Conservation (phyloP, 2,797 vertebrate species). For the Psittacula echo region DNA sequence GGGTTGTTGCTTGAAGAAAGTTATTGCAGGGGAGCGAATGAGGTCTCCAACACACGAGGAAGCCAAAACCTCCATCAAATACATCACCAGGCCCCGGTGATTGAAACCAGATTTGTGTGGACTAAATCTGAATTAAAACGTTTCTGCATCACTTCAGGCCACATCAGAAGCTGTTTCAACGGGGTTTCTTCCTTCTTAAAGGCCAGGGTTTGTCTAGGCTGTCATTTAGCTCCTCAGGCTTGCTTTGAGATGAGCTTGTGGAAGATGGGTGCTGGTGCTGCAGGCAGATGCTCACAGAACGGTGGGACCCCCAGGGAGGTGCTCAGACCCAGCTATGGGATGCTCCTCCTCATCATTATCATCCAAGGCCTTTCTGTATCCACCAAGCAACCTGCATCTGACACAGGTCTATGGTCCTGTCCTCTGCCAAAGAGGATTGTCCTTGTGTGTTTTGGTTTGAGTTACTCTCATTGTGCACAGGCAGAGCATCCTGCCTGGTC, state of each 20-base stretch:
- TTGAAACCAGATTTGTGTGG: neutral
- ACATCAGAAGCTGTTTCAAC: neutral
- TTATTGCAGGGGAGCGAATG: neutral
- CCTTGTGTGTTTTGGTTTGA: neutral
- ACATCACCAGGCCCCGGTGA: neutral
- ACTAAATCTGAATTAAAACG: neutral
- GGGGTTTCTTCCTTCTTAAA: neutral
- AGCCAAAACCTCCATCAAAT: neutral
- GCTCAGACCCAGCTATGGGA: neutral
- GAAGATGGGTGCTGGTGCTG: neutral
- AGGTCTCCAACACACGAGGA: neutral
- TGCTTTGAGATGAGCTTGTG: neutral
- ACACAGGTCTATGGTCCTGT: neutral
- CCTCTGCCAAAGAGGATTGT: neutral
- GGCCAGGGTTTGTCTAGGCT: neutral
- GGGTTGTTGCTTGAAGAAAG: neutral
- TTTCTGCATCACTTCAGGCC: neutral
- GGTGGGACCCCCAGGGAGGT: neutral
- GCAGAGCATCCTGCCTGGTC: neutral
- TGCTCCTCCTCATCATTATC: neutral
- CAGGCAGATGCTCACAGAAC: neutral
- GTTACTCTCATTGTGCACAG: fast-evolving
- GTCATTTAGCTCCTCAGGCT: neutral
- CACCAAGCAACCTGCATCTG: neutral
- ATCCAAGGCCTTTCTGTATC: neutral